Evolutionary conservation across 2,888 invertebrate species (phyloP).

Genomic region (Pomacea canaliculata): DNA sequence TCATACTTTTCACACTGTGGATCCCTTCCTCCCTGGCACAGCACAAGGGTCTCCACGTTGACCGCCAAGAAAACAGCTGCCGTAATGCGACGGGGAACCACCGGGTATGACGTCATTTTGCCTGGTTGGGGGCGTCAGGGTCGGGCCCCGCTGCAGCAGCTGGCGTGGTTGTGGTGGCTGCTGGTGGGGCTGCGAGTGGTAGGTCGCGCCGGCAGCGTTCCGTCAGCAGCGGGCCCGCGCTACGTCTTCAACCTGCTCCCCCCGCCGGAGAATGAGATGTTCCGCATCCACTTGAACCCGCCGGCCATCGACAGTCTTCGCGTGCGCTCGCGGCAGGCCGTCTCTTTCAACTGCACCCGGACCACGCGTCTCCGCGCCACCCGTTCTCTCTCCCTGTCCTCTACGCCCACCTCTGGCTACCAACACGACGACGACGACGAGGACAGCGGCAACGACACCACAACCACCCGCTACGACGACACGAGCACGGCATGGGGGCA

Average conservation of each 20-base stretch:
- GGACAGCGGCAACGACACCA: background rate
- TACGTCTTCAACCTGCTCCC: conserved; percentile 24
- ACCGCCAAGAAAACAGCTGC: too few relatives aligned
- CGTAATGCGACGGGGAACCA: too few relatives aligned
- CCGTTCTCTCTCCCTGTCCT: background rate
- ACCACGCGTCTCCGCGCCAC: conserved; percentile 8
- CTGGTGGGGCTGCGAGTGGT: too few relatives aligned
- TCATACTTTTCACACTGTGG: too few relatives aligned
- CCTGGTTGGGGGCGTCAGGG: too few relatives aligned
- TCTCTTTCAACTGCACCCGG: conserved; percentile 51
- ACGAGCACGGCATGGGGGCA: conserved; percentile 17
- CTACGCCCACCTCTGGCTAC: background rate
- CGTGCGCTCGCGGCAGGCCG: conserved; percentile 53
- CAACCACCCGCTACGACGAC: background rate
- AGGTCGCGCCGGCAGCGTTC: too few relatives aligned
- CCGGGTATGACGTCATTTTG: too few relatives aligned
- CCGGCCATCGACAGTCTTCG: conserved; percentile 55
- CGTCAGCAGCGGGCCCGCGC: too few relatives aligned
- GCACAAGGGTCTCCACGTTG: too few relatives aligned
- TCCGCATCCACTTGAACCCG: conserved; percentile 57
- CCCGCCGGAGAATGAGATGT: conserved; percentile 46
- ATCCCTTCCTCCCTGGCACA: too few relatives aligned
- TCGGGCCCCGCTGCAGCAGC: too few relatives aligned
- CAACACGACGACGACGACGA: background rate
- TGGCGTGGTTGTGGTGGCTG: too few relatives aligned